Evolutionary conservation across 1,140 invertebrate genomes (phyloP), one percentile per base, ranked within the genome.

Genomic region (Calycopis cecrops): DNA sequence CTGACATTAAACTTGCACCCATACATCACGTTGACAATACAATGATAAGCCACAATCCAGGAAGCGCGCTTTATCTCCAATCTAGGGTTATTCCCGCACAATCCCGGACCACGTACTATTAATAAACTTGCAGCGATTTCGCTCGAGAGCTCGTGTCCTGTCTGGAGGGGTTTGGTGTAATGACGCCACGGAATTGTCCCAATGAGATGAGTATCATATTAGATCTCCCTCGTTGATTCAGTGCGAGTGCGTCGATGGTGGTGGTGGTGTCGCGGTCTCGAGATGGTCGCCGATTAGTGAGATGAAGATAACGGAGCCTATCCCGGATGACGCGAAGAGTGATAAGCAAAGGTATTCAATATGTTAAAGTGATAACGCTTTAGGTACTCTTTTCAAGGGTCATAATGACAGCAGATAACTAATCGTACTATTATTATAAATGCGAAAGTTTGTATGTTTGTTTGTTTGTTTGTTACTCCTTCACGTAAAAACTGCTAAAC

Each of bases 101-200:
- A 28, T 28, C 21, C 21, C 21, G 21, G 21, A 28, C 6, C 40
- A 44, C 16, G 14, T 16, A 12, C 58, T 56, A 50, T 59, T 56
- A 51, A 56, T 56, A 62, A 59, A 59, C 54, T 50, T 56, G 50
- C 51, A 74, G 61, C 71, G 77, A 80, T 79, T 79, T 79, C 58
- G 67, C 65, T 76, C 52, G 69, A 82, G 78, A 83, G 81, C 60
- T 71, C 57, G 65, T 73, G 71, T 85, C 79, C 78, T 79, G 73
- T 79, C 66, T 62, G 75, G 73, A 73, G 71, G 74, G 71, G 74
- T 73, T 68, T 73, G 72, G 73, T 70, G 69, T 85, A 77, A 79
- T 79, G 67, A 68, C 64, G 61, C 65, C 65, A 71, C 65, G 65
- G 83, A 84, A 82, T 85, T 85, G 77, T 71, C 67, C 76, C 79